Conservation (phyloP, 2,797 vertebrate genomes). For the Octomys mimax region DNA sequence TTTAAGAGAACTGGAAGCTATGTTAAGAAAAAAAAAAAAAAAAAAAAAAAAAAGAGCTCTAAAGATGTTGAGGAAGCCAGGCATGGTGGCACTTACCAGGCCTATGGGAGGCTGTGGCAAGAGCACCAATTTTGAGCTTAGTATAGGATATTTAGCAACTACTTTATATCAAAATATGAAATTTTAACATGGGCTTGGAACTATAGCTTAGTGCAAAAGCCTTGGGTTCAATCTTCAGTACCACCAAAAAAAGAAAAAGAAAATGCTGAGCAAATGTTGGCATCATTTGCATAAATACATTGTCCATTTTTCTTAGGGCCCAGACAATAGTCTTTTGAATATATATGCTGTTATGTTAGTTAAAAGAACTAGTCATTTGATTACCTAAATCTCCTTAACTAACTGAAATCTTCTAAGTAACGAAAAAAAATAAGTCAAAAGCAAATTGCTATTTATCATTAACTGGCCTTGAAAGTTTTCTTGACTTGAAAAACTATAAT, state of each 20-base stretch:
- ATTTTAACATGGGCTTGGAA: neutral
- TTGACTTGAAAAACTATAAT: slow-evolving; percentile 59
- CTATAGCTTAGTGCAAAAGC: neutral
- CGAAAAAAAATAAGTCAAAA: slow-evolving; percentile 36
- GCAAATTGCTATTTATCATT: slow-evolving; percentile 43
- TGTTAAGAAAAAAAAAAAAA: neutral
- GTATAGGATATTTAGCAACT: neutral
- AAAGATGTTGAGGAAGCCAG: neutral
- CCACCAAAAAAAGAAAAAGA: neutral
- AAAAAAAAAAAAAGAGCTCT: slow-evolving; percentile 5
- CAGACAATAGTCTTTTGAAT: slow-evolving; percentile 1
- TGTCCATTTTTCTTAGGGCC: neutral
- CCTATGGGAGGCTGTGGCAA: neutral
- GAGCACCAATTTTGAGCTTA: neutral
- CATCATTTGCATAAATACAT: slow-evolving; percentile 13
- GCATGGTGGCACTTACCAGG: neutral
- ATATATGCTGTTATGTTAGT: slow-evolving; percentile 16
- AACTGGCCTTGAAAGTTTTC: slow-evolving; percentile 45
- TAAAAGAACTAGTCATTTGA: slow-evolving; percentile 37
- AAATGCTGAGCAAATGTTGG: neutral
- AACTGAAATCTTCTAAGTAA: slow-evolving; percentile 59
- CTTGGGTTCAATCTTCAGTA: neutral
- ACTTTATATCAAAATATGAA: neutral
- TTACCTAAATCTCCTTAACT: slow-evolving; percentile 33
- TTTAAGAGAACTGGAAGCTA: slow-evolving; percentile 39